Evolutionary conservation across 2,113 vertebrate species (phyloP).

Genomic region (Lampris megalopsis): DNA sequence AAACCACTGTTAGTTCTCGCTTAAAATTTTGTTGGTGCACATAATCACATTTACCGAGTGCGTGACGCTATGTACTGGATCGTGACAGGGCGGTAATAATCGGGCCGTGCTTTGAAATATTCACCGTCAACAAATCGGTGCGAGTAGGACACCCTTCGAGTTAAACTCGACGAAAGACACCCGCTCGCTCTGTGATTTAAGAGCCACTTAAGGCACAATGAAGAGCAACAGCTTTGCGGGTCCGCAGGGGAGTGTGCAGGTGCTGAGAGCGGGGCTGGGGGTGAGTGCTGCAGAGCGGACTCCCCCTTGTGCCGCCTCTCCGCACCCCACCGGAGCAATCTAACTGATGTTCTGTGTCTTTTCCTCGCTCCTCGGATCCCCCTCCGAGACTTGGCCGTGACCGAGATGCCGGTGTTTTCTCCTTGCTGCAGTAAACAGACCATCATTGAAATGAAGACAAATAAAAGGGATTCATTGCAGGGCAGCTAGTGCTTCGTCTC

Average conservation of each 20-base stretch:
- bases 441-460: not conserved
- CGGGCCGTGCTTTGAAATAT: not conserved
- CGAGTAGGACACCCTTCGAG: conserved; percentile 9
- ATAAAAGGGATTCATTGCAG: not conserved
- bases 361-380: conserved; percentile 31
- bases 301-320: conserved; percentile 43
- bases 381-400: conserved; percentile 27
- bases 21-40: too few relatives aligned
- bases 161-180: conserved; percentile 43
- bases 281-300: conserved; percentile 52
- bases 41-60: too few relatives aligned
- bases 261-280: conserved; percentile 45
- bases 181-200: conserved; percentile 16
- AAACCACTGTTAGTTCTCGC: too few relatives aligned
- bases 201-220: conserved; percentile 34
- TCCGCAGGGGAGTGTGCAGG: conserved; percentile 58
- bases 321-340: conserved; percentile 40
- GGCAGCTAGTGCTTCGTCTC: too few relatives aligned
- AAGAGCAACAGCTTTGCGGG: conserved; percentile 45
- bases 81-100: too few relatives aligned
- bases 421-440: conserved; percentile 17
- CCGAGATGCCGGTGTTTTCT: not conserved
- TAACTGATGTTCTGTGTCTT: conserved; percentile 41
- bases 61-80: too few relatives aligned
- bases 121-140: conserved; percentile 7